Evolutionary conservation across 2,888 invertebrate species (phyloP), one percentile per base, ranked within the genome.

Genomic region (Eristalis intricaria): DNA sequence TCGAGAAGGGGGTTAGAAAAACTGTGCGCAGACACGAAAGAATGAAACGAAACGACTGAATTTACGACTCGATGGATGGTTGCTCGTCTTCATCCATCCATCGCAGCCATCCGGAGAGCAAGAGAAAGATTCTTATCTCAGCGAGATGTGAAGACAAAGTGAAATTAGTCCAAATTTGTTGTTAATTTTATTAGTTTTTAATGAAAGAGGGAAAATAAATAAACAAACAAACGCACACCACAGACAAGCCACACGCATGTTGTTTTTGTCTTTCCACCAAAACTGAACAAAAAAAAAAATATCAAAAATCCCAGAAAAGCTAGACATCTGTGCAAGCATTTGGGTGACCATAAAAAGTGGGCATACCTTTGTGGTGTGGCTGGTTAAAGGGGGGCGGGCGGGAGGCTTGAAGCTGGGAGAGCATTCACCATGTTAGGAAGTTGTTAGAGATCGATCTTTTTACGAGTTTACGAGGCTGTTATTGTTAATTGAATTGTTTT

Each of bases 401-500:
- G 29, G 29, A 2, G 29, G 29, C 10, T 32, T 7, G 40, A 29
- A 73, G 61, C 10, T 32, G 15, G 40, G 40, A 73, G 61, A 61
- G 23, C 26, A 43, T 43, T 26, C 22, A 60, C 86, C 86, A 87
- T 76, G 66, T 87, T 87, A 65, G 87, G 87, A 84, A 87, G 79
- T 80, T 80, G 73, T 84, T 80, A 43, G 38, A 65, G 79, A 73
- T 70, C 71, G 79, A 73, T 76, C 79, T 84, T 80, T 50, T 50
- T 58, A 79, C 32, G 75, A 75, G 38, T 78, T 82, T 70, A 77
- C 74, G 83, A 79, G 58, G 79, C 68, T 80, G 80, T 84, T 87
- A 87, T 87, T 75, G 87, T 76, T 80, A 84, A 87, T 87, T 87
- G 68, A 87, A 84, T 87, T 76, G 87, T 68, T 84, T 87, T 87